Conservation (phyloP, 2,113 vertebrate genomes). For the Pseudorhombus dupliciocellatus region DNA sequence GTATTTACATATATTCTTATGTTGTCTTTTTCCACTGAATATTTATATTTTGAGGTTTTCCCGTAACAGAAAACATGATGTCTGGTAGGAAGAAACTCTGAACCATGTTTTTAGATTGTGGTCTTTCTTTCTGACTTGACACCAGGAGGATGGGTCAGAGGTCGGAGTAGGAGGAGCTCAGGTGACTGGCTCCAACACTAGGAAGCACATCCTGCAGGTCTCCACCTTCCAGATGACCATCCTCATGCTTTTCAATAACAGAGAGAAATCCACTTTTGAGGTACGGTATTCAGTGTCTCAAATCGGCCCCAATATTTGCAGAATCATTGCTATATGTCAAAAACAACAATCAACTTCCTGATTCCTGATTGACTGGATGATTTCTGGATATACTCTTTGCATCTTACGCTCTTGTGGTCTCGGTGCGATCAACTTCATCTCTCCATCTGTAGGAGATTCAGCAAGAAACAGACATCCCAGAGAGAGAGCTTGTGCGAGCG, state of each 20-base stretch:
- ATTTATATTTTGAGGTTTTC: neutral
- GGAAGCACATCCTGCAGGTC: conserved; percentile 98
- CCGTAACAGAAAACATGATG: neutral
- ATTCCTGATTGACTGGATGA: neutral
- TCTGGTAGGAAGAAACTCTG: neutral
- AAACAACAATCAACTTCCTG: neutral
- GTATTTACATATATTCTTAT: neutral
- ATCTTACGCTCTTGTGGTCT: neutral
- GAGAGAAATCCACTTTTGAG: conserved; percentile 98
- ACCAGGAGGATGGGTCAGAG: conserved; percentile 96
- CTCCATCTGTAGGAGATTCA: conserved; percentile 90
- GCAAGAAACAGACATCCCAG: conserved; percentile 98
- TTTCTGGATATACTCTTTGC: neutral
- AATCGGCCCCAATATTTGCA: neutral
- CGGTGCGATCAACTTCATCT: neutral
- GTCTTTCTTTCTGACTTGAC: neutral
- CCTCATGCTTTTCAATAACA: conserved; percentile 99
- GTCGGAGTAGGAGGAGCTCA: conserved; percentile 96
- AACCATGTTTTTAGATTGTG: conserved; percentile 4
- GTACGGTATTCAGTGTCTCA: conserved; percentile 69
- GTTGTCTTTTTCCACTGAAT: neutral
- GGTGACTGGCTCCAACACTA: conserved; percentile 96
- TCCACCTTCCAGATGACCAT: conserved; percentile 99
- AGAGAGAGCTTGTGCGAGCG: conserved; percentile 96
- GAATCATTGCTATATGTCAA: neutral